Base-by-base conservation (phyloP, 37 sponge, comb jelly and placozoan species). In the Cliona cf. orientalis region DNA sequence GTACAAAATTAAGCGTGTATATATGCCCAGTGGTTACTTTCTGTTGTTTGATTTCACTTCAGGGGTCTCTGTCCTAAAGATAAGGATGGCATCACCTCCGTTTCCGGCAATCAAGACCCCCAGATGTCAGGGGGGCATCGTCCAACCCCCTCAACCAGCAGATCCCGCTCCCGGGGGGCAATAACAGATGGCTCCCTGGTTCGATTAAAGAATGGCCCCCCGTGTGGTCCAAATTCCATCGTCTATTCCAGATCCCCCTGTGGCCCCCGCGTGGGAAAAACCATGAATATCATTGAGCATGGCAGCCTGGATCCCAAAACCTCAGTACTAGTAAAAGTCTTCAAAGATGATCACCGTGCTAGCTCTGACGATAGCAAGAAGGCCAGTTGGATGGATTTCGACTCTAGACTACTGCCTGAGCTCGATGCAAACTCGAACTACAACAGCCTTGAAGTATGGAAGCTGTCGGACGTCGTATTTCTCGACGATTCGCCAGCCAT, bases 11-110 rank as follows among this genome's bases (percentile, higher is more conserved):
- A 22, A 61, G 23, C 6, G 35, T 53, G 34, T 56, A 55, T 29
- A 56, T 56, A 11, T 49, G 4, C 3, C 2, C 14, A 56, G 14
- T 59, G 12, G 1, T 5, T 35, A 60, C 9, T 41, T 69, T 22
- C 55, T 37, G 11, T 56, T 1, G 14, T 12, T 14, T 5, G 25
- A 23, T 34, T 44, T 0, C 57, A 5, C 32, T 66, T 0, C 56
- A 92, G 93, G 93, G 93, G 93, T 17, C 77, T 92, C 44, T 73
- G 78, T 67, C 85, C 89, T 65, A 83, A 87, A 25, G 33, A 35
- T 36, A 72, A 72, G 44, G 32, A 11, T 5, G 14, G 3, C 55
- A 72, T 22, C 35, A 23, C 77, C 45, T 40, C 68, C 66, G 6
- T 49, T 33, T 34, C 23, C 7, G 66, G 40, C n/a, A n/a, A 26